Base-by-base conservation (phyloP, 2,888 invertebrate genomes). In the Teleogryllus oceanicus region DNA sequence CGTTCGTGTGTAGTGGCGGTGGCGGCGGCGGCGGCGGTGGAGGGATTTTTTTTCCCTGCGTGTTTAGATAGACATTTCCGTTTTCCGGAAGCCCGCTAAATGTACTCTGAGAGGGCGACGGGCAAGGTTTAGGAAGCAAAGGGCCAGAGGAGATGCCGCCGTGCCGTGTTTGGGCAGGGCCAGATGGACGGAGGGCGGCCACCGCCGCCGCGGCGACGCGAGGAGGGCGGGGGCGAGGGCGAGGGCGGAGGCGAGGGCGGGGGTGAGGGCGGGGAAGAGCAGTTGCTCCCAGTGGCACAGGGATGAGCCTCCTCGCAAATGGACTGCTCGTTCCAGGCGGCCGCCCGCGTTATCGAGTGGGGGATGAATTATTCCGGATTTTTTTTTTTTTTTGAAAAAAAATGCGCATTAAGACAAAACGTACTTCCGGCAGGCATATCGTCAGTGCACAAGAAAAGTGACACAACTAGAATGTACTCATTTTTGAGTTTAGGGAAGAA, bases 31-130 rank as follows among this genome's bases (percentile, higher is more conserved):
- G 62, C 3, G 62, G 62, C 62, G n/a, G 62, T 5, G 16, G 62
- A 3, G 62, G 62, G 4, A 16, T n/a, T 13, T 16, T n/a, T 62
- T 62, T 62, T 1, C n/a, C n/a, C 62, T n/a, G 62, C 62, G 62
- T 62, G 62, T 62, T 62, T 62, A 62, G 62, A 62, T n/a, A 62
- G 62, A 62, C 81, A 81, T 81, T 80, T 81, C 81, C 81, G 81
- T 78, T 80, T 78, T 20, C 79, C 81, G 80, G 81, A 80, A 81
- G 74, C 78, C 13, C 50, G 50, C 79, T 80, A 81, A 81, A 81
- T 80, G 81, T 80, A 76, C 79, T 76, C 76, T 75, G 75, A 80
- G 81, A 78, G 81, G 51, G 79, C 62, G 62, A n/a, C n/a, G 62
- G 62, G 62, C 62, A 62, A 62, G 62, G 62, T n/a, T 62, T 62